These are phyloP conservation scores for Andrena hattorfiana DNA, from an alignment of 2,888 invertebrate species.

Conservation along the genomic window DNA sequence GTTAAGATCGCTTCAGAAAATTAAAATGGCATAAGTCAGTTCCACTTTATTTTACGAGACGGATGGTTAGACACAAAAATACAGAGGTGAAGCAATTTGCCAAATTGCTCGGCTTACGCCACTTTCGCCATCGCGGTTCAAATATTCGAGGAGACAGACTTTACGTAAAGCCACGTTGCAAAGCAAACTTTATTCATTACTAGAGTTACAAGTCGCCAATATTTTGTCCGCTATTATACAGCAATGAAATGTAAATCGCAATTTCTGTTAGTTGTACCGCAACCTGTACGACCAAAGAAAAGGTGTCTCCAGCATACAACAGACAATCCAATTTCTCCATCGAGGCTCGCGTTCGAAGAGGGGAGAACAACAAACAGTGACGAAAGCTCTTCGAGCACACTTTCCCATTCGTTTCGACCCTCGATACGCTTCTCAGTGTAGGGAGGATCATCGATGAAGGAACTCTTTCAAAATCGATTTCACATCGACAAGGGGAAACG, in stretches of 20 bases:
- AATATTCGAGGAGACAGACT: background rate
- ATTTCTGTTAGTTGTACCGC: slow-evolving; percentile 7
- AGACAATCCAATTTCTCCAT: background rate
- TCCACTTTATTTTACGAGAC: no score
- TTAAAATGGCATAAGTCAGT: no score
- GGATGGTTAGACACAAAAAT: background rate
- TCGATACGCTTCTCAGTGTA: background rate
- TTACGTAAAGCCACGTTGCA: no score
- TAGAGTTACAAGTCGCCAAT: background rate
- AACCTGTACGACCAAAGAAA: background rate
- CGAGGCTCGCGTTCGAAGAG: slow-evolving; percentile 3
- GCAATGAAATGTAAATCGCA: background rate
- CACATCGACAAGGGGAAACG: slow-evolving; percentile 3
- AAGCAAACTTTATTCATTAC: background rate
- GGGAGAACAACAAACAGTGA: slow-evolving; percentile 16
- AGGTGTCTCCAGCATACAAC: slow-evolving; percentile 10
- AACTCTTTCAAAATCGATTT: slow-evolving; percentile 31
- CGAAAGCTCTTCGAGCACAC: background rate
- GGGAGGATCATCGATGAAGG: slow-evolving; percentile 35
- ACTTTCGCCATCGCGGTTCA: background rate
- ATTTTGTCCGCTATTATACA: slow-evolving; percentile 14
- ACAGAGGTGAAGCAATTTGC: background rate
- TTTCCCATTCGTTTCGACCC: slow-evolving; percentile 6
- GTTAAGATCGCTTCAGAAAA: no score
- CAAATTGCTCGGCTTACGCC: background rate